Percentiles rank a stretch among this genome's conserved stretches.
phyloP scores from a whole-genome alignment of 2,888 invertebrate genomes.

The Drosophila paramelanica region DNA sequence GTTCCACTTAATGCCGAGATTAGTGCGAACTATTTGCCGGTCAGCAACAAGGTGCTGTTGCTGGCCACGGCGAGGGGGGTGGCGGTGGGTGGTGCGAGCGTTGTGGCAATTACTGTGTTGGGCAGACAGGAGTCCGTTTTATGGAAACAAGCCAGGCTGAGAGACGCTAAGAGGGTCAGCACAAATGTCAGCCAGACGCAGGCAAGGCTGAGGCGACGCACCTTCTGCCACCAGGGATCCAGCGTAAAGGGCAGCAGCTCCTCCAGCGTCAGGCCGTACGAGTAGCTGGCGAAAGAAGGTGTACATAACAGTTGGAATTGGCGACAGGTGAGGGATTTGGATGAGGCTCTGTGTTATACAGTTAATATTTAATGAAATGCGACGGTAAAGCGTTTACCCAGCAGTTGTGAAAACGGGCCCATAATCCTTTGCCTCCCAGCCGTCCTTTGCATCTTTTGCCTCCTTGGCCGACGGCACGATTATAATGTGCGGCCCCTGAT shows the following conservation, averaged over 20 bases:
- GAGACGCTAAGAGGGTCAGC: conserved; percentile 85
- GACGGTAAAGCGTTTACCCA: conserved; percentile 76
- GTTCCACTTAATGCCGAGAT: conserved; percentile 21
- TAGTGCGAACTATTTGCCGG: conserved; percentile 34
- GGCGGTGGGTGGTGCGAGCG: conserved; percentile 33
- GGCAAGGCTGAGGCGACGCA: conserved; percentile 85
- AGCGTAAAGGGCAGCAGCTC: conserved; percentile 85
- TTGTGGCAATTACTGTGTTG: conserved; percentile 38
- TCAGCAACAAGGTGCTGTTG: conserved; percentile 43
- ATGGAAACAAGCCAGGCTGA: conserved; percentile 82
- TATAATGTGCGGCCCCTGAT: conserved; percentile 64
- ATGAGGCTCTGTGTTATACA: conserved; percentile 29
- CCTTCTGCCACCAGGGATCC: conserved; percentile 86
- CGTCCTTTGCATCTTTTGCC: conserved; percentile 11
- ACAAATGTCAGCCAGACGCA: conserved; percentile 86
- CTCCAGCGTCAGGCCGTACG: conserved; percentile 85
- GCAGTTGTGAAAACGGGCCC: conserved; percentile 72
- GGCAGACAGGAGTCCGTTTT: conserved; percentile 41
- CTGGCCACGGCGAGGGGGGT: conserved; percentile 36
- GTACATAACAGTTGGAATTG: not conserved
- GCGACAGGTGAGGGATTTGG: not conserved
- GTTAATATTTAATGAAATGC: conserved; percentile 79
- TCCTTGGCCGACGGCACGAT: conserved; percentile 43
- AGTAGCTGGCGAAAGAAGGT: conserved; percentile 62
- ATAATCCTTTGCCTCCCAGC: conserved; percentile 73